Base-by-base conservation (phyloP, 2,888 invertebrate species). In the Ophioninae sp. region DNA sequence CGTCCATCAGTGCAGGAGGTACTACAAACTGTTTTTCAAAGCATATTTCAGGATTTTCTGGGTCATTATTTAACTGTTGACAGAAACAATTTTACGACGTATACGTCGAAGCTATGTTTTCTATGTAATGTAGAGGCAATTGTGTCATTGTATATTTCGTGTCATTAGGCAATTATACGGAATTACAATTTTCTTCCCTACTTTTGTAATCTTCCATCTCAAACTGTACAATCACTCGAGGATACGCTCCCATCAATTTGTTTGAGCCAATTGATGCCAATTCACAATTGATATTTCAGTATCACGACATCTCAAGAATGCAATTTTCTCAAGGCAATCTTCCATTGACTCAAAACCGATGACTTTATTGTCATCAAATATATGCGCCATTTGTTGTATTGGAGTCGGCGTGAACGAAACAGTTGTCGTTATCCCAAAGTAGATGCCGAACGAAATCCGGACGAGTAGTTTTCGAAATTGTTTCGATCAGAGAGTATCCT, bases 131-230 rank as follows among this genome's bases (percentile, higher is more conserved):
- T 7, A 6, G 41, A 41, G 41, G 1, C 7, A 41, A 41, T 9
- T 7, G 9, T 9, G 41, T 41, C 41, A 41, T 41, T 6, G 41
- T 41, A 41, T 9, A 9, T 10, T 10, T 8, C 3, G 3, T 23
- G 22, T 67, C 41, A 44, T 22, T 23, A 44, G 44, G 44, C 44
- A 39, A 44, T 67, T 67, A 67, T 67, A 22, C 23, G 13, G 44
- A 51, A 17, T 51, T 17, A 51, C 51, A 68, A 8, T 22, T 68
- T 22, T 67, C 23, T 23, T 17, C 51, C 51, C 13, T 17, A 68
- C n/a, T 68, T 41, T 65, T 51, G n/a, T 51, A 13, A 68, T 23
- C 17, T 51, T 20, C 17, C 9, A 17, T 23, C n/a, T 17, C 2
- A 23, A 51, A 7, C 67, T 44, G n/a, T 23, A 51, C n/a, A n/a